Base-by-base conservation (phyloP, 2,797 vertebrate genomes). In the Enteromius paludinosus region DNA sequence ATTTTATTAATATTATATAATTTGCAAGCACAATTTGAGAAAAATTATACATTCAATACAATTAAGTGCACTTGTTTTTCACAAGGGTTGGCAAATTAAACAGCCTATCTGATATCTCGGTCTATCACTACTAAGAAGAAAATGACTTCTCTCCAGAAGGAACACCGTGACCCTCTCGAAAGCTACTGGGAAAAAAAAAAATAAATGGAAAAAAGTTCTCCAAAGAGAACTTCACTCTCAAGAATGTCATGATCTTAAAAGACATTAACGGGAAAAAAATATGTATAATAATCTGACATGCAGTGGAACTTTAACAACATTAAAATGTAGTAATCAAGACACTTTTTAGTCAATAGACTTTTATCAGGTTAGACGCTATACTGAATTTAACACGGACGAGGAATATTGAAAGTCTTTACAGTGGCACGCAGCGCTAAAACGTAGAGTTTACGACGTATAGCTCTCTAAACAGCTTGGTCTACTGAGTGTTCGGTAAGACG, bases 151-250 rank as follows among this genome's bases (percentile, higher is more conserved):
- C n/a, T 38, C 17, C 56, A 41, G 61, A 81, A 74, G 59, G 30
- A 65, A 74, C 61, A 74, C 54, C n/a, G 4, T 64, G 47, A 38
- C 17, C 33, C 45, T 41, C 14, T 52, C 52, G 56, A 81, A 47
- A 64, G n/a, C 54, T 62, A 25, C 33, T 49, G 38, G 1, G 15
- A 4, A 0, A 8, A 7, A 8, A 7, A 33, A 62, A 49, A 14
- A 15, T 49, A 47, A 64, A 49, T 64, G 18, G 71, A 62, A 71
- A 47, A 9, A 9, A 5, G 10, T 30, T 38, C 23, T 81, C 15
- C 33, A 65, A 65, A 64, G n/a, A 41, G 23, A 81, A 74, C 33
- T 41, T 66, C 4, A 43, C 20, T 23, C 4, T 74, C 18, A 14
- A 1, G 45, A 8, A 47, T 65, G 45, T 9, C 47, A 17, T 43